Evolutionary conservation across 2,797 vertebrate species (phyloP), one percentile per base, ranked within the genome.

Genomic region (Trematomus bernacchii): DNA sequence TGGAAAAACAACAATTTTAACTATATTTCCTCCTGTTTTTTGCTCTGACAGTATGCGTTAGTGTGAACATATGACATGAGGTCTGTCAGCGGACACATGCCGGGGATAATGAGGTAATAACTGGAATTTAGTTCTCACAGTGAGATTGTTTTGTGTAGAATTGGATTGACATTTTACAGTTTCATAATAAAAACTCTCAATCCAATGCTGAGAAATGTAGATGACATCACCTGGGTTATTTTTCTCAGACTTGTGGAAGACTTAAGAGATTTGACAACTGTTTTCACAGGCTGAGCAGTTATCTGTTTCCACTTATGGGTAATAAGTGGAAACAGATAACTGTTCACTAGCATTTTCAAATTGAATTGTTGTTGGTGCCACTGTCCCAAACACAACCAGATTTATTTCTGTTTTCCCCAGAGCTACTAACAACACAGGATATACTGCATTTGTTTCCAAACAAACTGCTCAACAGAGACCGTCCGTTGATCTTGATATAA

Each of bases 271-370:
- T 6, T n/a, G 11, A 42, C 18, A 30, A 16, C 23, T 54, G 52
- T 58, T 30, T 53, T 73, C 40, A 73, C 46, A 69, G 51, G 18
- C 19, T 37, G 57, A 79, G 59, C 30, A 30, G 47, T 27, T 27
- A 27, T 27, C 27, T 27, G 27, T 27, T 27, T 27, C 27, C 27
- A 27, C 27, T 27, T 27, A 27, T 27, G 27, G 27, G 27, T 27
- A 27, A 37, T 37, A 37, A 37, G 33, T 37, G 33, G 33, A 37
- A 37, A 37, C 33, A 37, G 33, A 37, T 37, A 37, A 9, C 33
- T 37, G 33, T 1, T 37, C 33, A 37, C 33, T 37, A 37, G 33
- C 33, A 37, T 37, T 37, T 37, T 37, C 33, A 37, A 37, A 37
- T 37, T 1, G 33, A 9, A 37, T 37, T 37, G 33, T 37, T 37